These are phyloP conservation scores for Chaetodon trifasciatus DNA, from an alignment of 2,797 vertebrate genomes.

Conservation along the genomic window DNA sequence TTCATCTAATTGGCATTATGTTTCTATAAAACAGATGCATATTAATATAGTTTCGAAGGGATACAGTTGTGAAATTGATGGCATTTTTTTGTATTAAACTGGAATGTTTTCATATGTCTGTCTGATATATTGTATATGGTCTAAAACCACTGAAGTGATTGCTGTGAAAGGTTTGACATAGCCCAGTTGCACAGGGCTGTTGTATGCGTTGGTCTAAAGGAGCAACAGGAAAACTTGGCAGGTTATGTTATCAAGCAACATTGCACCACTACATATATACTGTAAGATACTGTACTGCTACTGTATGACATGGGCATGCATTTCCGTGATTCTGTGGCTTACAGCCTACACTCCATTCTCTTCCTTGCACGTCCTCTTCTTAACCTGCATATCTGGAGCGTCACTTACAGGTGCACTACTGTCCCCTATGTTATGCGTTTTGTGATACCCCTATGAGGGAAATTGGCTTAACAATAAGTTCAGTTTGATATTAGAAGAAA, in stretches of 20 bases:
- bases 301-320: not conserved
- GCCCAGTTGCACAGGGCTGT: not conserved
- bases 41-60: not conserved
- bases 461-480: conserved; percentile 14
- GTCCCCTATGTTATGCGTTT: conserved; percentile 12
- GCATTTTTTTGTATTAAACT: not conserved
- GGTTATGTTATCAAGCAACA: not conserved
- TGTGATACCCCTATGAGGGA: conserved; percentile 26
- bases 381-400: not conserved
- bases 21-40: not conserved
- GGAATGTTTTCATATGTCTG: not conserved
- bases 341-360: conserved; percentile 4
- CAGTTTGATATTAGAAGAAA: conserved; percentile 36
- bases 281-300: not conserved
- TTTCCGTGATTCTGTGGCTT: conserved; percentile 7
- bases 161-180: too few species aligned
- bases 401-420: not conserved
- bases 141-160: too few species aligned
- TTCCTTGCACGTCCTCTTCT: conserved; percentile 3
- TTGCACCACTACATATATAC: not conserved
- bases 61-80: not conserved
- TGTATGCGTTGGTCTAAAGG: conserved; percentile 9
- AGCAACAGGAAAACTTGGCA: not conserved
- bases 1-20: not conserved
- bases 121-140: too few species aligned